phyloP scores from a whole-genome alignment of 2,113 vertebrate species.

The Pachycephala philippinensis region DNA sequence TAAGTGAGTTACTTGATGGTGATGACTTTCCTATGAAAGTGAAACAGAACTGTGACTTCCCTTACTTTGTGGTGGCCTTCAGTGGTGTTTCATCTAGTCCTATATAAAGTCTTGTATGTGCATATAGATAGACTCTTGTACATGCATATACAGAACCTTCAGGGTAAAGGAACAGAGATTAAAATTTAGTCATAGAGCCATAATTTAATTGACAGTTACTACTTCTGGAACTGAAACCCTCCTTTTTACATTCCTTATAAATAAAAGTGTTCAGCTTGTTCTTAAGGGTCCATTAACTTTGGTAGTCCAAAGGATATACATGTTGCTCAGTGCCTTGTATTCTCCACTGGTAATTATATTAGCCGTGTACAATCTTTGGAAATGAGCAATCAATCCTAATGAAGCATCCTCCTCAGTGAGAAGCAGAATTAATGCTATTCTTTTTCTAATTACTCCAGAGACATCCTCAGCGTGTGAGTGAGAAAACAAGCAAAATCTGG shows the following conservation, averaged over 20 bases:
- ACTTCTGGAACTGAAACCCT: neutral
- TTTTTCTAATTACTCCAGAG: constrained; percentile 66
- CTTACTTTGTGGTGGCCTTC: neutral
- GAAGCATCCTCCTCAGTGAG: constrained; percentile 45
- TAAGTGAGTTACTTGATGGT: neutral
- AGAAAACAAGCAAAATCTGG: constrained; percentile 48
- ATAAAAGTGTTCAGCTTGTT: neutral
- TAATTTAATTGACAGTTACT: neutral
- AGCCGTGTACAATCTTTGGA: constrained; percentile 32
- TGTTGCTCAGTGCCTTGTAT: neutral
- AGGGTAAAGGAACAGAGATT: neutral
- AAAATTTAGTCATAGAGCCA: neutral
- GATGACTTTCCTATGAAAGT: neutral
- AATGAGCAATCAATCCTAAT: constrained; percentile 61
- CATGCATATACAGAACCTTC: neutral
- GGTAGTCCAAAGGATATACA: neutral
- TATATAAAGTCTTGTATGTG: neutral
- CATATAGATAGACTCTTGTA: neutral
- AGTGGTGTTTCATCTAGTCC: neutral
- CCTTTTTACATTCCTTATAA: neutral
- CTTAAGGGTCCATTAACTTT: neutral
- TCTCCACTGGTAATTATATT: constrained; percentile 14
- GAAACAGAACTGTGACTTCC: neutral
- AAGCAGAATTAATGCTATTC: constrained; percentile 56
- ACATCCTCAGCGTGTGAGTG: constrained; percentile 31